Conservation (phyloP, 2,888 invertebrate genomes). For the Xestoiulus laeticollis region DNA sequence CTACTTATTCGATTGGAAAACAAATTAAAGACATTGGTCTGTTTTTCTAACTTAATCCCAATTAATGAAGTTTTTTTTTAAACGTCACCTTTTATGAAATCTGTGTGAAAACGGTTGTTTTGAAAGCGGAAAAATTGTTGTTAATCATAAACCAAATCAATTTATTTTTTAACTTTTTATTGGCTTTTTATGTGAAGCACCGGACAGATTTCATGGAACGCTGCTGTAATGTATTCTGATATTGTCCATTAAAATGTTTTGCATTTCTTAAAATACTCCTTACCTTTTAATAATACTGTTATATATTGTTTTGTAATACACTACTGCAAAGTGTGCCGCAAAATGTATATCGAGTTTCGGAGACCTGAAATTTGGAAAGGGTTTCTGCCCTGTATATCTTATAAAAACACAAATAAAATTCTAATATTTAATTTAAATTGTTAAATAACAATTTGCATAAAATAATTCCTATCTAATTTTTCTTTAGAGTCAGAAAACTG, state of each 20-base stretch:
- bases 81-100: no score
- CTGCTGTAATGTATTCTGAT: background rate
- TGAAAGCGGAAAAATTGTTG: background rate
- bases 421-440: no score
- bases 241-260: background rate
- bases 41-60: no score
- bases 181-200: background rate
- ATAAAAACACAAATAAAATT: background rate
- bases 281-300: background rate
- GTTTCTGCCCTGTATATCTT: background rate
- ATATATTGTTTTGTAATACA: no score
- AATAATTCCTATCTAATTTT: no score
- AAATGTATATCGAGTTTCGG: background rate
- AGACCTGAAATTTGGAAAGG: background rate
- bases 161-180: background rate
- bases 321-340: background rate
- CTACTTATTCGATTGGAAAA: no score
- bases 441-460: no score
- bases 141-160: background rate
- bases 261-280: background rate
- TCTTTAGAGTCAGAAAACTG: no score
- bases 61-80: no score
- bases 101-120: no score
- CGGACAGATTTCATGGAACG: background rate
- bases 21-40: no score